A percentile compares a stretch with the other conserved stretches of the same genome.
phyloP scores from a whole-genome alignment of 2,888 invertebrate genomes.

The Beris morrisii region DNA sequence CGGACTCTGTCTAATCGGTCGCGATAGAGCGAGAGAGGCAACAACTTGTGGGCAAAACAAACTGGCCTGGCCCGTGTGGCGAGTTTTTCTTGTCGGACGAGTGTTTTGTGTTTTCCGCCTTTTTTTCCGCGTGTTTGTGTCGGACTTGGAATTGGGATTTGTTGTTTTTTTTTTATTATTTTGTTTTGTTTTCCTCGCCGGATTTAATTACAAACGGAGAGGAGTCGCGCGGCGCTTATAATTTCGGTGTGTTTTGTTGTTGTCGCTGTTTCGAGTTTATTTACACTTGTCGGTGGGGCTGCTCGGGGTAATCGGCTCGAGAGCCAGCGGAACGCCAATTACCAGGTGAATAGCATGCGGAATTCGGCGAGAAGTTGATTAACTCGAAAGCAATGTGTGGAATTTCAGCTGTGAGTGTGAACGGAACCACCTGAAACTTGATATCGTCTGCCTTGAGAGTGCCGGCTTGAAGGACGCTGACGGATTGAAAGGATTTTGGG shows the following conservation, averaged over 20 bases:
- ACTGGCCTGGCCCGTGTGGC: neutral
- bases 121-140: slow-evolving; percentile 18
- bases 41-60: slow-evolving; percentile 1
- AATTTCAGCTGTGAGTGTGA: neutral
- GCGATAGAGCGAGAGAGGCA: slow-evolving; percentile 15
- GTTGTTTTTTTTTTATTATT: neutral
- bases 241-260: too few species aligned
- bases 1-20: slow-evolving; percentile 23
- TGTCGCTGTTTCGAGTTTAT: too few species aligned
- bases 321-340: neutral
- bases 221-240: neutral
- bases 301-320: neutral
- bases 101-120: slow-evolving; percentile 16
- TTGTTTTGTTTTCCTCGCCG: slow-evolving; percentile 9
- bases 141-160: too few species aligned
- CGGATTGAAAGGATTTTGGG: too few species aligned
- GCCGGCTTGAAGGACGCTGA: neutral
- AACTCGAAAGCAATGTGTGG: slow-evolving; percentile 8
- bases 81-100: slow-evolving; percentile 12
- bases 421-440: neutral
- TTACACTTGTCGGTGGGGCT: slow-evolving; percentile 2
- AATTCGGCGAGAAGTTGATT: slow-evolving; percentile 16
- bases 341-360: slow-evolving; percentile 1
- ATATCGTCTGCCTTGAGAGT: slow-evolving; percentile 3
- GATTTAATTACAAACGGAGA: slow-evolving; percentile 22